A percentile compares a stretch with the other conserved stretches of the same genome.
Evolutionary conservation across 2,797 vertebrate species (phyloP).

Genomic region (Petrocephalus schoutedeni): DNA sequence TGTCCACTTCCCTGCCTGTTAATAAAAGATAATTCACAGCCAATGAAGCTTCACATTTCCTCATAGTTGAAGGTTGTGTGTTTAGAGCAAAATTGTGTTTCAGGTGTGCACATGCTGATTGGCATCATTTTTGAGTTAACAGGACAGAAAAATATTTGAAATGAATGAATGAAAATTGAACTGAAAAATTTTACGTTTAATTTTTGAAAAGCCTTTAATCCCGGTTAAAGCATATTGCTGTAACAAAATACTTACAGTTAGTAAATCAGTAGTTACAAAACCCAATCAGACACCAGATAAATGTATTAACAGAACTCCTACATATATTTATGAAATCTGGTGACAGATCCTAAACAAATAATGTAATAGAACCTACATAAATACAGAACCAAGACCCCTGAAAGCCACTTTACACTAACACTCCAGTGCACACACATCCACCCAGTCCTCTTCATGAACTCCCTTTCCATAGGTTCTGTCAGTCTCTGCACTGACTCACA

Average conservation of each 20-base stretch:
- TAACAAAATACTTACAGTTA: not conserved
- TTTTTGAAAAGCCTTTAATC: not conserved
- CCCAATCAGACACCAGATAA: too few species aligned
- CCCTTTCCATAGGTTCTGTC: not conserved
- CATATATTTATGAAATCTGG: not conserved
- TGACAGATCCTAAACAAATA: not conserved
- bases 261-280: not conserved
- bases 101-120: not conserved
- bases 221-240: not conserved
- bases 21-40: not conserved
- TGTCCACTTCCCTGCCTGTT: not conserved
- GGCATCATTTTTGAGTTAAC: not conserved
- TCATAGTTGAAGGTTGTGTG: not conserved
- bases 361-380: not conserved
- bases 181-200: not conserved
- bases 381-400: not conserved
- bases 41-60: not conserved
- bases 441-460: not conserved
- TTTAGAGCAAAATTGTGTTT: not conserved
- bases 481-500: not conserved
- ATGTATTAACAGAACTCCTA: not conserved
- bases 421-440: not conserved
- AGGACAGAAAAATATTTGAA: not conserved
- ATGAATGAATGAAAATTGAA: too few species aligned
- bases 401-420: not conserved